Base-by-base conservation (phyloP, 2,888 invertebrate species). In the Epirrhoe tristata region DNA sequence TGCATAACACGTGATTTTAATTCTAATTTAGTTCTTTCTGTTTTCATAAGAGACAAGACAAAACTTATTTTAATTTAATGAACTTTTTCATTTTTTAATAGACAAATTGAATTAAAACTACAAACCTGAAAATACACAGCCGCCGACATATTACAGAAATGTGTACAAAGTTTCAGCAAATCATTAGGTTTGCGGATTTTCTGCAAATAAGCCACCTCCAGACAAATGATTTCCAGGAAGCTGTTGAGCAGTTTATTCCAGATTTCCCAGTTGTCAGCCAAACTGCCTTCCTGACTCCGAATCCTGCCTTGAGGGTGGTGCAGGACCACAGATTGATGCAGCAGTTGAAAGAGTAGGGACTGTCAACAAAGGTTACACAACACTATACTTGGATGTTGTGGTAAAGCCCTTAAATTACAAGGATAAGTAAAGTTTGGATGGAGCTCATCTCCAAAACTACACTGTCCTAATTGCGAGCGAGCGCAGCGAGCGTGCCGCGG, bases 41-140 rank as follows among this genome's bases (percentile, higher is more conserved):
- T 3, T 24, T 24, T 24, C 24, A 24, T 24, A 24, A 24, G 3
- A 24, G 24, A 24, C 24, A 2, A 24, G 24, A 24, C 1, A 24
- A 24, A 24, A 24, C n/a, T n/a, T n/a, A 24, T 2, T 24, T 2
- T 24, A 24, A 2, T 24, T 24, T 24, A 24, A 24, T 24, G 24
- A 24, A 24, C 24, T 2, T 2, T 2, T 2, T 2, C 24, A 24
- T 24, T 24, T 24, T 24, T 24, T 1, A 24, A 24, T 24, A 24
- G 24, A 24, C 24, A 24, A 3, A 24, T 24, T 24, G 24, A 2
- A 24, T 24, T 43, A 6, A 16, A 53, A 16, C 43, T 6, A 14
- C 39, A 66, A 79, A 93, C 93, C 88, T 91, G 91, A 77, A 85
- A 90, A 78, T 85, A 87, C 2, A 88, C 84, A 39, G 85, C 80